These are phyloP conservation scores for Capra hircus DNA, from an alignment of 2,113 vertebrate genomes.

Conservation along the genomic window DNA sequence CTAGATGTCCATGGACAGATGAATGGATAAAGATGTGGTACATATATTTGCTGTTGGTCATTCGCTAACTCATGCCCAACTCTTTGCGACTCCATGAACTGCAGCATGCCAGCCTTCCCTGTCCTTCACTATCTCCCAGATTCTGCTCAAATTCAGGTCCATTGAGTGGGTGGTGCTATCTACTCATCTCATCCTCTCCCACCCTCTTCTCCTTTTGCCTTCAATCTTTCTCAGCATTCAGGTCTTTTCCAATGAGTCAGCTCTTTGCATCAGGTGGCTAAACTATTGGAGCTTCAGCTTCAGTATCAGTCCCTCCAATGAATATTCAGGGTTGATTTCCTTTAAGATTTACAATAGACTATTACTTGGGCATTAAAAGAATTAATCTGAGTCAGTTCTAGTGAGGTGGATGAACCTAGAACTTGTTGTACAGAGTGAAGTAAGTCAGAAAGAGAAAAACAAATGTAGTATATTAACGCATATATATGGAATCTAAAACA, in stretches of 20 bases:
- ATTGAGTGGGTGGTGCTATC: neutral
- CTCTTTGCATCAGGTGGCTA: neutral
- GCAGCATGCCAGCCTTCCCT: neutral
- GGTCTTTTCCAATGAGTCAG: neutral
- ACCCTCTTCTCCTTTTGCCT: neutral
- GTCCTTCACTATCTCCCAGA: neutral
- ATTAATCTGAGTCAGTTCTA: neutral
- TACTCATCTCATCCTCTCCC: neutral
- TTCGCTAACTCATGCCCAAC: neutral
- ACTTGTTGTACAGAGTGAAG: neutral
- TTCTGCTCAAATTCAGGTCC: neutral
- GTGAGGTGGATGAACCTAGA: neutral
- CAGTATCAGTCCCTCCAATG: neutral
- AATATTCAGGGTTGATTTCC: neutral
- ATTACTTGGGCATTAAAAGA: neutral
- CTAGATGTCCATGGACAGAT: neutral
- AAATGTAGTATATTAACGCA: neutral
- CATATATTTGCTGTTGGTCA: neutral
- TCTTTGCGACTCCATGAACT: neutral
- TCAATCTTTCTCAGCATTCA: neutral
- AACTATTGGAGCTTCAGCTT: neutral
- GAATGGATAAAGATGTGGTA: neutral
- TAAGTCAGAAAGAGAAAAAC: neutral
- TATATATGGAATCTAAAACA: neutral
- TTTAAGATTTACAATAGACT: neutral